Evolutionary conservation across 2,113 vertebrate genomes (phyloP).

Genomic region (Numida meleagris): DNA sequence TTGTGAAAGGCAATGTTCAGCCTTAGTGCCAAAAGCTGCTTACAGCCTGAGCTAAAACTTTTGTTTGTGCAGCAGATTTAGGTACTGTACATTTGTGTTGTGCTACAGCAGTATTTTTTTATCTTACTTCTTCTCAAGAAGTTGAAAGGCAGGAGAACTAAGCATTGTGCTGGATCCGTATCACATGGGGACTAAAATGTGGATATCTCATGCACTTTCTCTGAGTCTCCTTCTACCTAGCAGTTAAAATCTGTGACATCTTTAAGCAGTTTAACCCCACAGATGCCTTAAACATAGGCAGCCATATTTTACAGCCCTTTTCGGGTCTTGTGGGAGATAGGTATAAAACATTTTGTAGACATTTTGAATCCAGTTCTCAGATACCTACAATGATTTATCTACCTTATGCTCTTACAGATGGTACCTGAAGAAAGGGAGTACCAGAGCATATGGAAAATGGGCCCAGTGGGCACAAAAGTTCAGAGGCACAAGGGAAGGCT

Average conservation of each 20-base stretch:
- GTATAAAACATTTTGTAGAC: fast-evolving
- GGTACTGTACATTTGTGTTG: neutral
- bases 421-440: neutral
- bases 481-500: neutral
- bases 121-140: neutral
- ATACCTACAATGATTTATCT: neutral
- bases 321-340: neutral
- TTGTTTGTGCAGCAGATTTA: neutral
- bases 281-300: neutral
- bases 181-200: neutral
- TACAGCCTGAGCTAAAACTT: neutral
- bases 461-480: fast-evolving
- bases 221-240: neutral
- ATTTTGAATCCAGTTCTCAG: neutral
- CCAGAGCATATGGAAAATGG: fast-evolving
- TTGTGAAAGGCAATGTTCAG: neutral
- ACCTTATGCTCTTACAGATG: neutral
- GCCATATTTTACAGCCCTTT: neutral
- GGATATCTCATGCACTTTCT: neutral
- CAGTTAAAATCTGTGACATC: neutral
- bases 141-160: neutral
- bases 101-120: neutral
- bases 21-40: neutral
- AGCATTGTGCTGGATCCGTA: neutral
- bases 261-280: neutral